phyloP scores from a whole-genome alignment of 2,797 vertebrate species.

The Falco cherrug region DNA sequence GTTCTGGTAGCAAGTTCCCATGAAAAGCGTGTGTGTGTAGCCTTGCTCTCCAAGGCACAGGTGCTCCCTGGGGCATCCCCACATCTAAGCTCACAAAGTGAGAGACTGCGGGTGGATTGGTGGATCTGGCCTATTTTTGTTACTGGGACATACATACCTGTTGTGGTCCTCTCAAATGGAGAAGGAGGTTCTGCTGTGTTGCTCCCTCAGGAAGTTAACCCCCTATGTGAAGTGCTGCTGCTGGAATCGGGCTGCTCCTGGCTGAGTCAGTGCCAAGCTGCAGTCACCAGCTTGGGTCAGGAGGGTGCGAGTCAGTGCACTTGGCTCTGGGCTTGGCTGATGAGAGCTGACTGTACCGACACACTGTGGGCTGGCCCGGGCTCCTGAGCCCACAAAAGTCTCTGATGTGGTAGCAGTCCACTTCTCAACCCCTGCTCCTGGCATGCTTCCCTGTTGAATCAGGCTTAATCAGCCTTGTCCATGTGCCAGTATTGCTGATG shows the following conservation, averaged over 20 bases:
- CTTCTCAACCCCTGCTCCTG: neutral
- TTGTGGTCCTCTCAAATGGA: neutral
- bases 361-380: neutral
- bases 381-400: neutral
- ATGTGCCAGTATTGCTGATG: neutral
- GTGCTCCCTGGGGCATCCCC: neutral
- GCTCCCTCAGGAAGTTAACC: neutral
- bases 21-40: neutral
- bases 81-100: neutral
- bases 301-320: conserved; percentile 3
- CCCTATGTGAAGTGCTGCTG: neutral
- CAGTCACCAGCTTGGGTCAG: neutral
- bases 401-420: conserved; percentile 21
- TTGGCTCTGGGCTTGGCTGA: neutral
- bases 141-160: neutral
- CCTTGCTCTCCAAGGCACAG: neutral
- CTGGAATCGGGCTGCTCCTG: neutral
- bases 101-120: neutral
- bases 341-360: neutral
- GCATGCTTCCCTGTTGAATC: conserved; percentile 5
- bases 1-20: neutral
- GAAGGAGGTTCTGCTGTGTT: neutral
- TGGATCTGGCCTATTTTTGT: conserved; percentile 8
- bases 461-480: conserved; percentile 26
- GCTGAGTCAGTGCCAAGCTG: neutral